Conservation (phyloP, 2,113 vertebrate species). For the Periophthalmodon schlosseri region DNA sequence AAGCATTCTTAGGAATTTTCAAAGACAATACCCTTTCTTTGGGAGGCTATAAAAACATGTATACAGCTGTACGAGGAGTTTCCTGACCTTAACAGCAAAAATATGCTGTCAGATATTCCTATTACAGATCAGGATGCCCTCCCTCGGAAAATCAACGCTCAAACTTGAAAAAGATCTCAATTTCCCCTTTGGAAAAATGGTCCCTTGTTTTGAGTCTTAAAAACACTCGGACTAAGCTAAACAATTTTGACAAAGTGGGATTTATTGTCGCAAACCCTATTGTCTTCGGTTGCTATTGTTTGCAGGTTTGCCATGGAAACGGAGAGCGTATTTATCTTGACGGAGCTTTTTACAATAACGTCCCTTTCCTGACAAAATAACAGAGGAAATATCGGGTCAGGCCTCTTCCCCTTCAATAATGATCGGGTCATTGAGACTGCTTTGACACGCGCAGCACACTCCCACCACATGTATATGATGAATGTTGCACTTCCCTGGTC, state of each 20-base stretch:
- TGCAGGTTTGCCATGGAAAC: slow-evolving; percentile 84
- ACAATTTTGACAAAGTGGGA: slow-evolving; percentile 84
- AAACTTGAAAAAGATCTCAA: slow-evolving; percentile 63
- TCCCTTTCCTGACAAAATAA: slow-evolving; percentile 79
- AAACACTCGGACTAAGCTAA: slow-evolving; percentile 79
- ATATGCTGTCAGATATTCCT: slow-evolving; percentile 74
- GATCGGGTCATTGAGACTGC: slow-evolving; percentile 73
- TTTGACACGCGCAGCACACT: slow-evolving; percentile 36
- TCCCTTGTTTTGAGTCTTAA: slow-evolving; percentile 78
- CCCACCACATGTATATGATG: slow-evolving; percentile 40
- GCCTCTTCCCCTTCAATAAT: slow-evolving; percentile 71
- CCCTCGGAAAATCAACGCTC: slow-evolving; percentile 72
- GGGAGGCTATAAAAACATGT: slow-evolving; percentile 74
- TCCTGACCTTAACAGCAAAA: slow-evolving; percentile 73
- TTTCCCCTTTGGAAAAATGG: slow-evolving; percentile 79
- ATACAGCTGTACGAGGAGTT: slow-evolving; percentile 74
- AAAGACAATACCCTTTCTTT: slow-evolving; percentile 74
- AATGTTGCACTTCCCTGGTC: slow-evolving; percentile 51
- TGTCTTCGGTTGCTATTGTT: slow-evolving; percentile 74
- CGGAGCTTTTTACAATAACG: slow-evolving; percentile 72
- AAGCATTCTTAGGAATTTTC: slow-evolving; percentile 69
- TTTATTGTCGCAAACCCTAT: slow-evolving; percentile 81
- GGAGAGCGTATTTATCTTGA: slow-evolving; percentile 80
- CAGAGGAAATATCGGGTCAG: slow-evolving; percentile 81
- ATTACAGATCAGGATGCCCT: slow-evolving; percentile 69